Percentiles rank a stretch among this genome's conserved stretches.
phyloP scores from a whole-genome alignment of 2,888 invertebrate species.

The Incurvaria masculella region DNA sequence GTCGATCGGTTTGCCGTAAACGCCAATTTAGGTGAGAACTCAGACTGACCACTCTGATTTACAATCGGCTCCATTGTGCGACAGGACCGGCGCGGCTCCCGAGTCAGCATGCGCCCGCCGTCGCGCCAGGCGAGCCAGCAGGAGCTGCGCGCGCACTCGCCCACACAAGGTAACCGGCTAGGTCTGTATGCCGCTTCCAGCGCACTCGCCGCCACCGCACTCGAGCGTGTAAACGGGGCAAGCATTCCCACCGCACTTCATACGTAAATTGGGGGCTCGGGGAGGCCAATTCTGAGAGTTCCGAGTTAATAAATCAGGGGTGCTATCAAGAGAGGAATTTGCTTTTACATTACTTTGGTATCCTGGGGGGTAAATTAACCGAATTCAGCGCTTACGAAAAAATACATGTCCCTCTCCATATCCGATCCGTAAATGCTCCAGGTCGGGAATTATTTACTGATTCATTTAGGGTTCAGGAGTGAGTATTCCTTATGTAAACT shows the following conservation, averaged over 20 bases:
- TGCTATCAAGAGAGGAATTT: too few species aligned
- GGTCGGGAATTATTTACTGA: too few species aligned
- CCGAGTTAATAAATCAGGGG: too few species aligned
- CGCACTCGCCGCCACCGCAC: conserved; percentile 45
- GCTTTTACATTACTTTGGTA: too few species aligned
- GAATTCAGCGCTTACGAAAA: conserved; percentile 8
- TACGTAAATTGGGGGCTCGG: too few species aligned
- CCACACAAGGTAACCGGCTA: conserved; percentile 60
- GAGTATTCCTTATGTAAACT: too few species aligned
- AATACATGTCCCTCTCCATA: neutral
- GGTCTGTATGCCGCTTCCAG: conserved; percentile 28
- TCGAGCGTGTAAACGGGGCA: conserved; percentile 4
- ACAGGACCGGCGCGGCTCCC: conserved; percentile 73
- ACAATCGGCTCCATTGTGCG: conserved; percentile 49
- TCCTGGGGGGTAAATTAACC: conserved; percentile 9
- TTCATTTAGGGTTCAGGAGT: too few species aligned
- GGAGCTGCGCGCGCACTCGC: conserved; percentile 78
- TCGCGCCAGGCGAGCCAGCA: conserved; percentile 85
- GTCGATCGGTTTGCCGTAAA: too few species aligned
- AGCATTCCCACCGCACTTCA: conserved; percentile 5
- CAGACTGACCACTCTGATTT: conserved; percentile 74
- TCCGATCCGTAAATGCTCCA: too few species aligned
- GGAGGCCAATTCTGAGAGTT: too few species aligned
- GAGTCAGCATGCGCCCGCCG: conserved; percentile 74
- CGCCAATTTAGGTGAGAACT: too few species aligned